Conservation (phyloP, 2,888 invertebrate genomes). For the Pteria penguin region DNA sequence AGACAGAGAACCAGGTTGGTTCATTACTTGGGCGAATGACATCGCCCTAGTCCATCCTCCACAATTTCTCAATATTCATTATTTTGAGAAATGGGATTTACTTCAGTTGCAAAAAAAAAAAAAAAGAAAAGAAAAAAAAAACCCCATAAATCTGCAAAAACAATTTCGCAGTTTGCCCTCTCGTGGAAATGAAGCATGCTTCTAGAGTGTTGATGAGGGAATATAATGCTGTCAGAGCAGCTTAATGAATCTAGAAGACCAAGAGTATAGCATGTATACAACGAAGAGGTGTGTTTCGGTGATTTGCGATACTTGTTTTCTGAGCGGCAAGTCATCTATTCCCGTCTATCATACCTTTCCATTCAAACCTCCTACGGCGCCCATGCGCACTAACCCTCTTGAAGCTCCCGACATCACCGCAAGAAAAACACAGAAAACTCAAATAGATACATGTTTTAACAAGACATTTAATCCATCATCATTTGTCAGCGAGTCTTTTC, state of each 20-base stretch:
- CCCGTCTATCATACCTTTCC: not conserved
- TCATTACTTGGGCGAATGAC: too few species aligned
- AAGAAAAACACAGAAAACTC: too few species aligned
- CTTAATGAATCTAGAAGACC: not conserved
- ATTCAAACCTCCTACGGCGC: too few species aligned
- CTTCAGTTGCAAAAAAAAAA: not conserved
- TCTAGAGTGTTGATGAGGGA: not conserved
- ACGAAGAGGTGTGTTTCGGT: not conserved
- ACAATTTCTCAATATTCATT: not conserved
- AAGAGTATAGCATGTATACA: not conserved
- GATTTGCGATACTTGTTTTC: not conserved
- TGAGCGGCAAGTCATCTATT: not conserved
- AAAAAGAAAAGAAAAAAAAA: not conserved
- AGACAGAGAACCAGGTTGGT: too few species aligned
- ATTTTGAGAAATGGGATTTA: not conserved
- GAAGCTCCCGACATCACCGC: too few species aligned
- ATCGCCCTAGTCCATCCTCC: too few species aligned
- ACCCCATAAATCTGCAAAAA: not conserved
- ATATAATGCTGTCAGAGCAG: not conserved
- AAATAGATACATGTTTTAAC: too few species aligned
- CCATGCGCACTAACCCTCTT: too few species aligned
- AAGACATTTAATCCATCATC: too few species aligned
- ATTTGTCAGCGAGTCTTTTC: too few species aligned
- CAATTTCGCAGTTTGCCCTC: not conserved
- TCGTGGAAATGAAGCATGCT: not conserved